Base-by-base conservation (phyloP, 2,113 vertebrate genomes). In the Antechinus flavipes region DNA sequence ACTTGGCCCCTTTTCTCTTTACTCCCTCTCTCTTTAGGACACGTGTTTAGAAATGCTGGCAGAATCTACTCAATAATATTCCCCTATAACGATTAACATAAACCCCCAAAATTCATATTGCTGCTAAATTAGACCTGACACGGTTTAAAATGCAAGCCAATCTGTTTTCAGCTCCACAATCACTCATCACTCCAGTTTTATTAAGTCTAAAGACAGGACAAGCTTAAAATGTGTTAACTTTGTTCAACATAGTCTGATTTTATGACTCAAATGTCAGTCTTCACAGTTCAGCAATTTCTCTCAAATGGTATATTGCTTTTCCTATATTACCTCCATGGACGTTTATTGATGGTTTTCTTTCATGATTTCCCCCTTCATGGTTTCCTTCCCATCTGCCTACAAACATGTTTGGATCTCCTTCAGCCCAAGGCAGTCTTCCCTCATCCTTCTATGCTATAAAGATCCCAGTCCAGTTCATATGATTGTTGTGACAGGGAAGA, bases 201-300 rank as follows among this genome's bases (percentile, higher is more conserved):
- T 97, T 98, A 97, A 94, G 95, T 93, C 91, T 91, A 94, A 96
- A 97, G 94, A 97, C 93, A 97, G 95, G 97, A 97, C 94, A 97
- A 97, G 93, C 76, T 97, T 96, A 95, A 97, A 98, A 98, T 95
- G 54, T 94, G 98, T 97, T 97, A 98, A 97, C 92, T 98, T 98
- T 96, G 95, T 97, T 98, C 95, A 98, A 97, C 91, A 98, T 98
- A 98, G 95, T 95, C 97, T 95, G 91, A 97, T 97, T 98, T 98
- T 97, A 97, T 96, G 95, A 98, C 89, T 96, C 91, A 98, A 98
- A 98, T 97, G 94, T 96, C 98, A 98, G 11, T 84, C 95, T 96
- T 98, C 94, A 97, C 93, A 97, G 95, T 96, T 97, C 89, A 98
- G 24, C 53, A 97, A 97, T 55, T 97, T 97, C 46, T 97, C 98